Evolutionary conservation across 2,797 vertebrate species (phyloP).

Genomic region (Myioborus miniatus): DNA sequence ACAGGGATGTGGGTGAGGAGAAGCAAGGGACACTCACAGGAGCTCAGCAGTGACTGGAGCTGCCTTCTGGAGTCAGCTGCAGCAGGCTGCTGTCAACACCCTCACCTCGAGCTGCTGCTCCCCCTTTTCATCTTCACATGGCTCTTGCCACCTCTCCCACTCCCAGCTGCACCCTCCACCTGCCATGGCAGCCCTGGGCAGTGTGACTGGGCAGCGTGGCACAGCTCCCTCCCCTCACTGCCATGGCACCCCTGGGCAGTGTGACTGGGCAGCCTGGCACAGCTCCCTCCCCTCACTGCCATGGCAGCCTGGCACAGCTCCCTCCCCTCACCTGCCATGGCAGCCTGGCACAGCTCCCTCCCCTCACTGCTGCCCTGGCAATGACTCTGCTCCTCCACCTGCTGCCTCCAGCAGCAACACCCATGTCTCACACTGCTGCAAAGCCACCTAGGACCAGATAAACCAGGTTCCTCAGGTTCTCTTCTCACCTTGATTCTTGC

Average conservation of each 20-base stretch:
- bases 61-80: neutral
- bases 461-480: neutral
- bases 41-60: neutral
- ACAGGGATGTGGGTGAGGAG: neutral
- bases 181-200: neutral
- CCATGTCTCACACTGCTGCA: neutral
- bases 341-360: neutral
- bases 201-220: neutral
- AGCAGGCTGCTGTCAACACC: neutral
- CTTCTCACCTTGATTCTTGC: neutral
- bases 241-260: too few species aligned
- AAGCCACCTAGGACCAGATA: neutral
- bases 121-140: neutral
- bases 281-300: too few species aligned
- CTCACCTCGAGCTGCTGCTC: conserved; percentile 17
- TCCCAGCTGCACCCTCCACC: conserved; percentile 4
- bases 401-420: neutral
- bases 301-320: too few species aligned
- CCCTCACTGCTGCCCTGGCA: neutral
- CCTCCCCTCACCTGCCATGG: too few species aligned
- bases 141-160: conserved; percentile 29
- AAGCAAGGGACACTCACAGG: neutral
- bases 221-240: too few species aligned
- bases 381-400: neutral
- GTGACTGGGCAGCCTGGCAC: too few species aligned